Base-by-base conservation (phyloP, 2,797 vertebrate species). In the Mormyrops attenuatus region DNA sequence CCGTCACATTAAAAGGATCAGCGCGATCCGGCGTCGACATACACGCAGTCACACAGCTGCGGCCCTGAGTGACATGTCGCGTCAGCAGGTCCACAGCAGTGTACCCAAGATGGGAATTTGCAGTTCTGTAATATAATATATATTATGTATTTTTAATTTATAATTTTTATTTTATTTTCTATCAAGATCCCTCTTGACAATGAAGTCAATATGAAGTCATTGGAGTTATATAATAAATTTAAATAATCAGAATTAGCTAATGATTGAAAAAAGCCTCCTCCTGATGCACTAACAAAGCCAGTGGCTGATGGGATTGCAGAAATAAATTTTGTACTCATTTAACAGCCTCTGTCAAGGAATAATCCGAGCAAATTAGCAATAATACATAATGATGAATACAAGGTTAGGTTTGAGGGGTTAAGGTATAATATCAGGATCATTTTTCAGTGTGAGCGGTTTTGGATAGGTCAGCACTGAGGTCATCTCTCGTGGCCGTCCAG, bases 381-480 rank as follows among this genome's bases (percentile, higher is more conserved):
- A 89, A 89, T 88, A 47, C 30, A 52, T 52, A 73, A 73, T 73
- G 63, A 77, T 22, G 69, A 50, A 73, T 30, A 63, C 47, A 77
- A 52, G 63, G 88, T 73, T 73, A 47, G 63, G 47, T 34, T 69
- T 77, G 69, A 57, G 60, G 77, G 88, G 80, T 88, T 89, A 88
- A 4, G 20, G 41, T 50, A 87, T 63, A 30, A 92, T 91, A 90
- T 89, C 89, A 90, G 50, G 89, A 17, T 80, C 20, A 85, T 92
- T 91, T 90, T 90, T 89, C 89, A 89, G 55, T 66, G 47, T 38
- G 60, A 82, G 84, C 66, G 7, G 30, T 89, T 53, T 89, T 87
- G 53, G 60, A 26, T 34, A 15, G 77, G 85, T 89, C 87, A 44
- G 63, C 89, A 87, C 5, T 66, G 87, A 55, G 90, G 69, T 88